These are phyloP conservation scores for Eueides isabella DNA, from an alignment of 1,140 invertebrate species.

Conservation along the genomic window DNA sequence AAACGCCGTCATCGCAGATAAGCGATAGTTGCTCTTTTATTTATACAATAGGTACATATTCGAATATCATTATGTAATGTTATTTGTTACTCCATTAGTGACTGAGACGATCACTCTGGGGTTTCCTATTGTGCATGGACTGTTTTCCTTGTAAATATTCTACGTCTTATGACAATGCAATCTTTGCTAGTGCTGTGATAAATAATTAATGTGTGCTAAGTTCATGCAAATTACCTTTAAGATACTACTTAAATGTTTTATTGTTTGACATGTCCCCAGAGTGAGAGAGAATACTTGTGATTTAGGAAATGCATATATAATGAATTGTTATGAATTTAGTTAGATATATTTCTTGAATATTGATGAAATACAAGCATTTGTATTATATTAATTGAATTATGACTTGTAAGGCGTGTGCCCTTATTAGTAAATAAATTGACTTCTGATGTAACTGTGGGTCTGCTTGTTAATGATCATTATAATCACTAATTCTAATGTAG, in stretches of 20 bases:
- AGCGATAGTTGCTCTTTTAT: conserved; percentile 37
- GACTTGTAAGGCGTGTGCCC: conserved; percentile 20
- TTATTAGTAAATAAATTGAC: conserved; percentile 45
- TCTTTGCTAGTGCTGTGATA: conserved; percentile 76
- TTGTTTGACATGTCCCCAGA: conserved; percentile 50
- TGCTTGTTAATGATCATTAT: conserved; percentile 55
- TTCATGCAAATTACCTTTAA: conserved; percentile 46
- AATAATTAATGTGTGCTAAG: conserved; percentile 48
- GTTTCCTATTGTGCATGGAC: conserved; percentile 45
- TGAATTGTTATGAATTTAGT: conserved; percentile 47
- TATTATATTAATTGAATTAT: conserved; percentile 29
- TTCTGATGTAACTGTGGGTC: conserved; percentile 44
- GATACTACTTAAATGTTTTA: conserved; percentile 49
- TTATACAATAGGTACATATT: conserved; percentile 22
- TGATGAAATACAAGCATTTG: conserved; percentile 32
- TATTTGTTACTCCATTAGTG: conserved; percentile 53
- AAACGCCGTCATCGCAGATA: conserved; percentile 60
- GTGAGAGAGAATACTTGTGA: conserved; percentile 55
- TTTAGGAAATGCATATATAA: conserved; percentile 40
- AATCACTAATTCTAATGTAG: conserved; percentile 57
- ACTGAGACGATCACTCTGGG: conserved; percentile 54
- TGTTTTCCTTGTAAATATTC: conserved; percentile 55
- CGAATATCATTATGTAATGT: conserved; percentile 31
- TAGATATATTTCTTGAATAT: conserved; percentile 47
- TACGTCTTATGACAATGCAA: conserved; percentile 58